Evolutionary conservation across 2,888 invertebrate genomes (phyloP).

Genomic region (Cancer borealis): DNA sequence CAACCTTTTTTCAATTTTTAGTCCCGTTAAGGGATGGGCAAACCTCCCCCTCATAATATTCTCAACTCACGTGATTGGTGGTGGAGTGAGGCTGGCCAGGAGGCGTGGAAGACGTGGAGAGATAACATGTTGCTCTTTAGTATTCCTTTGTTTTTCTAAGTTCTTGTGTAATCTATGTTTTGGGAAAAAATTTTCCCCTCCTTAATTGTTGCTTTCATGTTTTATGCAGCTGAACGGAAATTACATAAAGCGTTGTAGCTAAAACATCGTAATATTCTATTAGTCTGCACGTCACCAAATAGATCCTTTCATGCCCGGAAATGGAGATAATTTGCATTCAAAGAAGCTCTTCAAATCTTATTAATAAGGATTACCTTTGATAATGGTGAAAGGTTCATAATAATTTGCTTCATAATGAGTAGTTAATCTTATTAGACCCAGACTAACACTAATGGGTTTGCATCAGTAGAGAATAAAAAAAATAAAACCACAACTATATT

Average conservation of each 20-base stretch:
- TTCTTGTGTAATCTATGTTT: neutral
- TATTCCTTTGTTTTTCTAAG: neutral
- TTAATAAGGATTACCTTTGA: slow-evolving; percentile 41
- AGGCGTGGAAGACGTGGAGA: too few species aligned
- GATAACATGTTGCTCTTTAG: neutral
- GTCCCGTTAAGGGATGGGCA: too few species aligned
- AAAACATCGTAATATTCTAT: slow-evolving; percentile 18
- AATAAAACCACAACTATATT: slow-evolving; percentile 34
- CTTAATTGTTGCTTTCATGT: neutral
- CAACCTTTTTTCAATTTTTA: too few species aligned
- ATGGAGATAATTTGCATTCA: slow-evolving; percentile 15
- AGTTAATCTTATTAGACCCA: slow-evolving; percentile 3
- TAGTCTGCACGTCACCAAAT: neutral
- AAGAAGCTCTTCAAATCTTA: slow-evolving; percentile 28
- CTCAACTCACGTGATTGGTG: too few species aligned
- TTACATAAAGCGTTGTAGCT: neutral
- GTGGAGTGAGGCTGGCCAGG: too few species aligned
- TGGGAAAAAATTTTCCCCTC: neutral
- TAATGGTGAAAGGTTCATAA: slow-evolving; percentile 18
- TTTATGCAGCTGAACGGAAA: neutral
- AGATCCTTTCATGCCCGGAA: neutral
- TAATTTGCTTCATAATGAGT: neutral
- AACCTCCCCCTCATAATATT: too few species aligned
- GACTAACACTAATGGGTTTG: neutral
- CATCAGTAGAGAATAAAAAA: neutral